phyloP scores from a whole-genome alignment of 2,113 vertebrate genomes.

The Xiphorhynchus elegans region DNA sequence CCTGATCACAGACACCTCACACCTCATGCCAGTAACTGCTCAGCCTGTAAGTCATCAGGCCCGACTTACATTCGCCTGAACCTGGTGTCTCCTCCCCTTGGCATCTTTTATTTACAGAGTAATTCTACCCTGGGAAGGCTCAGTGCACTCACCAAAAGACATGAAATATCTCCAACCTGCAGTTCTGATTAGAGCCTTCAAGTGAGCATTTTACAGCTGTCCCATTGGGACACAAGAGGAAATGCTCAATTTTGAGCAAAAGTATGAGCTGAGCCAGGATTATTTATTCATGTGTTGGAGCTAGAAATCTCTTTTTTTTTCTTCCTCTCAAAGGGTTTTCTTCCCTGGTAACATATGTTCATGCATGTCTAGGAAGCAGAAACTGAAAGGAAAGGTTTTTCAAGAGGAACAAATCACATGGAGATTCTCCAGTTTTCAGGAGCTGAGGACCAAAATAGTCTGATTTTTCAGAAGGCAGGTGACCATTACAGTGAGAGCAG shows the following conservation, averaged over 20 bases:
- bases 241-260: slow-evolving; percentile 10
- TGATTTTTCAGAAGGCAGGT: neutral
- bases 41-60: neutral
- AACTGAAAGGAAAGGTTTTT: neutral
- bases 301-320: neutral
- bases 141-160: neutral
- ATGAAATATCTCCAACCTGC: neutral
- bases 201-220: neutral
- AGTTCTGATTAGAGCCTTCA: neutral
- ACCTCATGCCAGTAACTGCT: neutral
- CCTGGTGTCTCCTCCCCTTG: neutral
- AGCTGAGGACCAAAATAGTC: neutral
- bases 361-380: neutral
- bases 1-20: neutral
- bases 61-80: neutral
- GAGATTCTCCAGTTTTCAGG: neutral
- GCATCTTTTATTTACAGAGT: neutral
- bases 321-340: neutral
- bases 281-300: slow-evolving; percentile 17
- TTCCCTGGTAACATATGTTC: neutral
- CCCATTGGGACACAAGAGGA: neutral
- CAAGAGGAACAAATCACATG: neutral
- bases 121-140: neutral
- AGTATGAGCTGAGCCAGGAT: neutral
- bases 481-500: neutral